Percentiles rank a stretch among this genome's conserved stretches.
Conservation (phyloP, 2,888 invertebrate genomes). For the Malachius bipustulatus region DNA sequence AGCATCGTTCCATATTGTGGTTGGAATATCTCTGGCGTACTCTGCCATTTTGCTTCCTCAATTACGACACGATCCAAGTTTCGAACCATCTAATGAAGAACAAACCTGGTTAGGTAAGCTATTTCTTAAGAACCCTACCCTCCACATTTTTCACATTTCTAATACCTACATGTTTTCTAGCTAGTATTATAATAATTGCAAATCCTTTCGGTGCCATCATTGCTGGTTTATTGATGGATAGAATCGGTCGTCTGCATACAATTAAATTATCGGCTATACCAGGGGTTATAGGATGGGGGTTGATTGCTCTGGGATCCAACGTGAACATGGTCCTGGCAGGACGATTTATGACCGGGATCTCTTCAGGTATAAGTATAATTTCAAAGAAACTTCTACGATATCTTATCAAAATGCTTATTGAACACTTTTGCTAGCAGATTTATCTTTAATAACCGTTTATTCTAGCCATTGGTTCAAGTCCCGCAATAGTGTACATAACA, state of each 20-base stretch:
- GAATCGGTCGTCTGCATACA: slow-evolving; percentile 42
- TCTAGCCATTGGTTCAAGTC: slow-evolving; percentile 44
- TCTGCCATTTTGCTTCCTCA: slow-evolving; percentile 45
- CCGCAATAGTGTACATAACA: slow-evolving; percentile 49
- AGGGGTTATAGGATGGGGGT: slow-evolving; percentile 42
- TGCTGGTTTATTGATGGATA: slow-evolving; percentile 45
- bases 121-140: neutral
- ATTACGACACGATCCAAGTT: slow-evolving; percentile 30
- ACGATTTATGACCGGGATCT: slow-evolving; percentile 42
- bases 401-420: neutral
- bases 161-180: slow-evolving; percentile 29
- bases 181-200: slow-evolving; percentile 44
- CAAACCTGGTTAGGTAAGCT: neutral
- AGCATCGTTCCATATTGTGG: slow-evolving; percentile 45
- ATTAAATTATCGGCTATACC: slow-evolving; percentile 45
- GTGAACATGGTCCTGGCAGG: slow-evolving; percentile 41
- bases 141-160: slow-evolving; percentile 4
- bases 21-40: slow-evolving; percentile 47
- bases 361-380: slow-evolving; percentile 37
- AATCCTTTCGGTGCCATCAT: slow-evolving; percentile 43
- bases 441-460: slow-evolving; percentile 13
- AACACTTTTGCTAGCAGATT: too few species aligned
- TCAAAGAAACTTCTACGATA: neutral
- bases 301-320: slow-evolving; percentile 41
- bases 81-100: too few species aligned